Conservation (phyloP, 2,888 invertebrate genomes). For the Lomographa bimaculata region DNA sequence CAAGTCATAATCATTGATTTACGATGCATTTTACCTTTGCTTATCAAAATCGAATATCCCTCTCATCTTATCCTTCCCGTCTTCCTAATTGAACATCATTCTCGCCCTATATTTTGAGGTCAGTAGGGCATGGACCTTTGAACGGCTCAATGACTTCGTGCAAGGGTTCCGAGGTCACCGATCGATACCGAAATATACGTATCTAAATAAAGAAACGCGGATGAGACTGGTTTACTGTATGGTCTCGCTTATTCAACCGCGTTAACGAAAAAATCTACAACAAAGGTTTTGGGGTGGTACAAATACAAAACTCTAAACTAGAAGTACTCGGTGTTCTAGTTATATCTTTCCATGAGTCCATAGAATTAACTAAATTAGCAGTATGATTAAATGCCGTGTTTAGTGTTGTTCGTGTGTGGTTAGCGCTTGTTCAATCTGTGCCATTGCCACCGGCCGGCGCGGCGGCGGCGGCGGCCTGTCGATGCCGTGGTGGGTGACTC, state of each 20-base stretch:
- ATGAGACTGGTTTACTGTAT: too few species aligned
- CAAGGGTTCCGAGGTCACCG: slow-evolving; percentile 7
- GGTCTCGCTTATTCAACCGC: too few species aligned
- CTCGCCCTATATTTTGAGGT: slow-evolving; percentile 16
- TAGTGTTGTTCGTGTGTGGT: background rate
- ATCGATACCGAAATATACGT: slow-evolving; percentile 7
- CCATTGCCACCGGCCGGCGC: background rate
- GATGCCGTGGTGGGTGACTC: too few species aligned
- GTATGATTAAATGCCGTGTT: too few species aligned
- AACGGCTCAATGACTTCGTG: slow-evolving; percentile 10
- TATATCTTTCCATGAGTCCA: too few species aligned
- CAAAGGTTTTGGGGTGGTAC: too few species aligned
- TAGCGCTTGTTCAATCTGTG: background rate
- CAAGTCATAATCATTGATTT: slow-evolving; percentile 6
- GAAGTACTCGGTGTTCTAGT: too few species aligned
- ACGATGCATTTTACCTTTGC: slow-evolving; percentile 4
- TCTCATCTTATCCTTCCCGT: slow-evolving; percentile 2
- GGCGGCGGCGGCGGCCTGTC: too few species aligned
- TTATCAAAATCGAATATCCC: background rate
- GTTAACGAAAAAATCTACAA: too few species aligned
- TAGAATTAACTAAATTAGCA: too few species aligned
- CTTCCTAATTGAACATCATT: slow-evolving; percentile 4
- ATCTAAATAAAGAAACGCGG: slow-evolving; percentile 8
- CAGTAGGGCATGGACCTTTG: slow-evolving; percentile 10
- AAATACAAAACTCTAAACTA: too few species aligned